phyloP scores from a whole-genome alignment of 2,113 vertebrate species.

The Cranoglanis bouderius region DNA sequence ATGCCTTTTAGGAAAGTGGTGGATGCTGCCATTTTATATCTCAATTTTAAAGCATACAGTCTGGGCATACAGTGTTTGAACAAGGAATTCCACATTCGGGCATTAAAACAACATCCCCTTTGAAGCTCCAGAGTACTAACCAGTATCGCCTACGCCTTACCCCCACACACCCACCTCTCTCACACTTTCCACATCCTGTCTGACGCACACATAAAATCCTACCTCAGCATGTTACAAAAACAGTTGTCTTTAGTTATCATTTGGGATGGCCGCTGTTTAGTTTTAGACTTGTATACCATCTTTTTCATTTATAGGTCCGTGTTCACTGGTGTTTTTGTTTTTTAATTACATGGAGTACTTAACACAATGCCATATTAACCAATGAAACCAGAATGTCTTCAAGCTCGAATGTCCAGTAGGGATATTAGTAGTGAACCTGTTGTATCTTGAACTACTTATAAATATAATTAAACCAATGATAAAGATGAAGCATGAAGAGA shows the following conservation, averaged over 20 bases:
- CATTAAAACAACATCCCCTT: conserved; percentile 71
- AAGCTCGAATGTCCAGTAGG: neutral
- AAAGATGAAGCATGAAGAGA: neutral
- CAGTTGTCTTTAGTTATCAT: neutral
- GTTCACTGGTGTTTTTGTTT: neutral
- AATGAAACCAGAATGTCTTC: neutral
- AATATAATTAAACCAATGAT: neutral
- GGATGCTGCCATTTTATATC: conserved; percentile 53
- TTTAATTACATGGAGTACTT: neutral
- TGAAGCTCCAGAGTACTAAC: conserved; percentile 58
- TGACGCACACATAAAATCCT: conserved; percentile 22
- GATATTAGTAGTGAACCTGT: neutral
- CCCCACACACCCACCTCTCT: conserved; percentile 40
- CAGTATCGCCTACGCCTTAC: conserved; percentile 43
- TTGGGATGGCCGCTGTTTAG: neutral
- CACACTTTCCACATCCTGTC: conserved; percentile 47
- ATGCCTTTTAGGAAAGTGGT: conserved; percentile 18
- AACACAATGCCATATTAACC: neutral
- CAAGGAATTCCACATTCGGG: conserved; percentile 70
- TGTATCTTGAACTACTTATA: neutral
- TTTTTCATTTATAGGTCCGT: neutral
- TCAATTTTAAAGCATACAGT: conserved; percentile 53
- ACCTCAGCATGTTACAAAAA: conserved; percentile 24
- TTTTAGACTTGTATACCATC: neutral
- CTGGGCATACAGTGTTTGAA: conserved; percentile 67